Conservation (phyloP, 2,888 invertebrate species). For the Idaea straminata region DNA sequence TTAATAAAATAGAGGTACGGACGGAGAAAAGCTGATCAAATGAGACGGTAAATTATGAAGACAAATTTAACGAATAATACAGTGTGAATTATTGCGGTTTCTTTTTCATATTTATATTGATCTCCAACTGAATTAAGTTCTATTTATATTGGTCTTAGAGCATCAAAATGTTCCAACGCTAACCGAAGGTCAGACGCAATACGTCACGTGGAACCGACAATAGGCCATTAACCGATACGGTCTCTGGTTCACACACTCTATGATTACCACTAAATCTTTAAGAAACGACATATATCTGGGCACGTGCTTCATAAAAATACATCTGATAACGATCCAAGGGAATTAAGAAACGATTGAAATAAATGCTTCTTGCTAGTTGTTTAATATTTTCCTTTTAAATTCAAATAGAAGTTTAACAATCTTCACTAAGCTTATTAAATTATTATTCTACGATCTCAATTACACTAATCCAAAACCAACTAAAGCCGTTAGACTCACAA, state of each 20-base stretch:
- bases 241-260: constrained; percentile 43
- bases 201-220: constrained; percentile 48
- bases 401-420: background rate
- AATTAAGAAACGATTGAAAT: no score
- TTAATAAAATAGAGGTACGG: background rate
- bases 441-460: background rate
- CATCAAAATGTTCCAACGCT: constrained; percentile 32
- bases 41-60: constrained; percentile 12
- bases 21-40: constrained; percentile 9
- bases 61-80: constrained; percentile 9
- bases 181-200: constrained; percentile 49
- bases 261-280: constrained; percentile 6
- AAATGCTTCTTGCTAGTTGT: no score
- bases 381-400: background rate
- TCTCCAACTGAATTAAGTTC: constrained; percentile 16
- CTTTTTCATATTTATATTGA: constrained; percentile 16
- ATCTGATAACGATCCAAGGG: constrained; percentile 9
- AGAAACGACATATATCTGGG: constrained; percentile 2
- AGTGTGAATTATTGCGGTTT: constrained; percentile 6
- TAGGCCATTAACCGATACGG: constrained; percentile 65
- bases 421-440: constrained; percentile 6
- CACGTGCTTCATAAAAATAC: constrained; percentile 1
- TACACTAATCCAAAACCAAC: background rate
- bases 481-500: background rate
- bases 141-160: constrained; percentile 24